A percentile compares a stretch with the other conserved stretches of the same genome.
These are phyloP conservation scores for Drosophila arizonae DNA, from an alignment of 1,140 invertebrate genomes.

Conservation along the genomic window DNA sequence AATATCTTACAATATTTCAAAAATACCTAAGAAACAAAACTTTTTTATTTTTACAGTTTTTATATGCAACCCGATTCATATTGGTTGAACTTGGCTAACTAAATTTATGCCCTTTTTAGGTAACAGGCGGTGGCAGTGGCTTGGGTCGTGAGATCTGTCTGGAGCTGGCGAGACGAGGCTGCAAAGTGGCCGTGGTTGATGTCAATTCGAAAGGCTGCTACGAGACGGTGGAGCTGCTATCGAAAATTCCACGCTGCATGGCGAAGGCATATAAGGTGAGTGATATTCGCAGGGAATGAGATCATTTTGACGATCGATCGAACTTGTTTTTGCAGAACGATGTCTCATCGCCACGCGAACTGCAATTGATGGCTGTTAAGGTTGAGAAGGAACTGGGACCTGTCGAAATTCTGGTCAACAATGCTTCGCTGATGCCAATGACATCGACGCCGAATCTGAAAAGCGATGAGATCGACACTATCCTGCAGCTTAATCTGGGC, in stretches of 20 bases:
- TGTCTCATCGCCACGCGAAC: conserved; percentile 72
- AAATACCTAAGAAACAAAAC: no score
- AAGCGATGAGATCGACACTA: conserved; percentile 75
- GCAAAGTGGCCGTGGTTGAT: conserved; percentile 80
- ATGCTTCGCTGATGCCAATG: conserved; percentile 81
- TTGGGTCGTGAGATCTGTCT: conserved; percentile 78
- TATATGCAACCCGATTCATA: no score
- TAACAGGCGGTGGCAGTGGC: conserved; percentile 80
- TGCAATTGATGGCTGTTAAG: conserved; percentile 75
- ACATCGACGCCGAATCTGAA: conserved; percentile 72
- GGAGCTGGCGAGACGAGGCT: conserved; percentile 71
- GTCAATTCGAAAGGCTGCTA: conserved; percentile 79
- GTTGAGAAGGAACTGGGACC: conserved; percentile 80
- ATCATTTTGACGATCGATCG: neutral
- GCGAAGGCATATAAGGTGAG: conserved; percentile 80
- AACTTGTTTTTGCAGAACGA: conserved; percentile 62
- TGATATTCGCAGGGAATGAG: neutral
- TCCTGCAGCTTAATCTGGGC: conserved; percentile 75
- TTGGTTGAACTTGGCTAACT: no score
- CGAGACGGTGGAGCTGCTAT: conserved; percentile 69
- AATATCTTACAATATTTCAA: no score
- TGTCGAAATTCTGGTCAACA: conserved; percentile 80
- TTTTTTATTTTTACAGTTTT: no score
- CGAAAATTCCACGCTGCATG: conserved; percentile 61
- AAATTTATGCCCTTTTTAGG: conserved; percentile 36